Evolutionary conservation across 2,797 vertebrate genomes (phyloP).

Genomic region (Podarcis lilfordi): DNA sequence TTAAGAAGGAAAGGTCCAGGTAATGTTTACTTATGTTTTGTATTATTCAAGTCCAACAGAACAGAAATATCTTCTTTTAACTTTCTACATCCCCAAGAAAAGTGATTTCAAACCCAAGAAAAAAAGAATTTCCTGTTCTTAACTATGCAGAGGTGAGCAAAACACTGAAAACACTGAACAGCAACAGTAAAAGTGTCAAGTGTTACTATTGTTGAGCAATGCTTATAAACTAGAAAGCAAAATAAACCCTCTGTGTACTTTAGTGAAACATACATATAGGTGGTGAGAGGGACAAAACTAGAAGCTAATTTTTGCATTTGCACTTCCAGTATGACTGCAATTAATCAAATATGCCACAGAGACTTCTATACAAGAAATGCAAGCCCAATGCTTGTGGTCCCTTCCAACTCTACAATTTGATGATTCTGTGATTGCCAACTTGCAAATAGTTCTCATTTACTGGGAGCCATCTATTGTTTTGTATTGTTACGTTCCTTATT

Average conservation of each 20-base stretch:
- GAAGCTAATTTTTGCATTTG: not conserved
- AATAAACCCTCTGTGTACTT: not conserved
- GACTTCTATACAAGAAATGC: not conserved
- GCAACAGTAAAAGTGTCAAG: not conserved
- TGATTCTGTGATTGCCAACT: not conserved
- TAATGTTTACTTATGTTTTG: not conserved
- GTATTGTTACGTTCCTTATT: rapidly evolving
- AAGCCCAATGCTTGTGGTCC: not conserved
- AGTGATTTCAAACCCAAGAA: not conserved
- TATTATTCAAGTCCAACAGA: not conserved
- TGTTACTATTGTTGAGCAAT: not conserved
- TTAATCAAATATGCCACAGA: not conserved
- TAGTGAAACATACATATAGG: not conserved
- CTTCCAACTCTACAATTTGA: too few species aligned
- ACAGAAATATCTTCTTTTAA: not conserved
- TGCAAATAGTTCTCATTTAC: not conserved
- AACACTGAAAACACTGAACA: not conserved
- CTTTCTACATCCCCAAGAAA: not conserved
- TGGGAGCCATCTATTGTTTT: not conserved
- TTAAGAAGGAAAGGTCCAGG: not conserved
- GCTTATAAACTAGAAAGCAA: not conserved
- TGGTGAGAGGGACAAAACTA: not conserved
- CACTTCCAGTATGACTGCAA: not conserved
- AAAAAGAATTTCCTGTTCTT: not conserved
- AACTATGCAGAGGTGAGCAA: not conserved